Conservation (phyloP, 92 coral and sea anemone genomes). For the Montipora capitata region DNA sequence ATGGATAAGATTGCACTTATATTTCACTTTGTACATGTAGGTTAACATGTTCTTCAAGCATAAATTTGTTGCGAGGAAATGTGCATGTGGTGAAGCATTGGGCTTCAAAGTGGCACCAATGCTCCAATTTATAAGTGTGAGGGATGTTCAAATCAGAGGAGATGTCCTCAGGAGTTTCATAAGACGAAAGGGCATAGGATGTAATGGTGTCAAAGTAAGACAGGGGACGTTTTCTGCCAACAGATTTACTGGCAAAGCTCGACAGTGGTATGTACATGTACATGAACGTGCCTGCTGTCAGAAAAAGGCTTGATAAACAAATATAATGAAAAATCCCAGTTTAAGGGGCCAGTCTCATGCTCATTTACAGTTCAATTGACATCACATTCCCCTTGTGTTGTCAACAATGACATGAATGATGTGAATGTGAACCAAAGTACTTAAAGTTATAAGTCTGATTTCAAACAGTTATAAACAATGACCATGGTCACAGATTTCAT, state of each 20-base stretch:
- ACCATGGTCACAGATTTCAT: background rate
- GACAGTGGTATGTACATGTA: conserved; percentile 60
- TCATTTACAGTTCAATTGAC: too few relatives aligned
- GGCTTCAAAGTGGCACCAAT: conserved; percentile 53
- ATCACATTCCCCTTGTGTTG: background rate
- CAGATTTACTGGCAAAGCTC: conserved; percentile 50
- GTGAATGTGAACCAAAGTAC: background rate
- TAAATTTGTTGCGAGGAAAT: conserved; percentile 37
- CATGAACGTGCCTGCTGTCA: conserved; percentile 3
- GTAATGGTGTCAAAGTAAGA: background rate
- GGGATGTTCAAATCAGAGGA: conserved; percentile 17
- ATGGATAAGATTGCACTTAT: background rate
- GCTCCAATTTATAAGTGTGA: conserved; percentile 19
- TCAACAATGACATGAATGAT: background rate
- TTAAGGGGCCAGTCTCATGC: too few relatives aligned
- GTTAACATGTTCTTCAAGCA: background rate
- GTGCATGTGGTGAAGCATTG: conserved; percentile 49
- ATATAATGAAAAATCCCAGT: too few relatives aligned
- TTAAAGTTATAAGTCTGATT: background rate
- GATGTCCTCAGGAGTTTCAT: conserved; percentile 33
- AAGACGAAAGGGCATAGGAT: background rate
- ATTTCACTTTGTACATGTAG: background rate
- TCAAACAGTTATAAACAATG: too few relatives aligned
- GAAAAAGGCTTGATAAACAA: background rate
- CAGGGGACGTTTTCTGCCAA: background rate